A percentile compares a stretch with the other conserved stretches of the same genome.
Conservation (phyloP, 2,888 invertebrate species). For the Byasa hedistus region DNA sequence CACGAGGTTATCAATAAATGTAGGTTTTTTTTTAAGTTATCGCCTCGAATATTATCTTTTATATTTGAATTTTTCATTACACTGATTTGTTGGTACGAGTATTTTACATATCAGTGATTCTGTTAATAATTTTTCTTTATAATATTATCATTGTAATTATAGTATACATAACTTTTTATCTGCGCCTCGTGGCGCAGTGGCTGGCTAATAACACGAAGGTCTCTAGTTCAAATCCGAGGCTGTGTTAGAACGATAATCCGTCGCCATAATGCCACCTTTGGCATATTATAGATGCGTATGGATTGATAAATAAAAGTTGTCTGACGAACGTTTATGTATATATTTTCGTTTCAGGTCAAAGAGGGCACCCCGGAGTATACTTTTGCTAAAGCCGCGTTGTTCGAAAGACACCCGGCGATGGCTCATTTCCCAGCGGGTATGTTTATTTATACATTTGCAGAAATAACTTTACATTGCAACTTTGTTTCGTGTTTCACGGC, state of each 20-base stretch:
- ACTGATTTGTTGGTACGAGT: too few species aligned
- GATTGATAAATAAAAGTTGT: background rate
- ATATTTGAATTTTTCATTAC: too few species aligned
- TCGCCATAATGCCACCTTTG: too few species aligned
- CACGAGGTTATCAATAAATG: background rate
- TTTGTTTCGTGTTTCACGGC: background rate
- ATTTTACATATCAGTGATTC: too few species aligned
- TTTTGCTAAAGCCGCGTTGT: conserved; percentile 82
- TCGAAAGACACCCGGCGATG: conserved; percentile 86
- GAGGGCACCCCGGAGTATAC: conserved; percentile 76
- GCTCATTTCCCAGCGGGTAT: conserved; percentile 83
- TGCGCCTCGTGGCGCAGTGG: too few species aligned
- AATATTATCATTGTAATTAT: too few species aligned
- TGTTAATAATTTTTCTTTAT: background rate
- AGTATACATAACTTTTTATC: too few species aligned
- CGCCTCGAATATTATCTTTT: too few species aligned
- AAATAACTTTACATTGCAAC: background rate
- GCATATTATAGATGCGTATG: background rate
- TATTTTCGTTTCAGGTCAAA: conserved; percentile 67
- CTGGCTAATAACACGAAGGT: too few species aligned
- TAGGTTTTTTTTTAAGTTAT: too few species aligned
- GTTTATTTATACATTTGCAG: background rate
- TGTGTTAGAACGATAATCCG: too few species aligned
- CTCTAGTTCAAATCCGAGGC: too few species aligned
- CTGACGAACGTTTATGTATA: background rate